Evolutionary conservation across 2,888 invertebrate species (phyloP).

Genomic region (Odontocolon sp.): DNA sequence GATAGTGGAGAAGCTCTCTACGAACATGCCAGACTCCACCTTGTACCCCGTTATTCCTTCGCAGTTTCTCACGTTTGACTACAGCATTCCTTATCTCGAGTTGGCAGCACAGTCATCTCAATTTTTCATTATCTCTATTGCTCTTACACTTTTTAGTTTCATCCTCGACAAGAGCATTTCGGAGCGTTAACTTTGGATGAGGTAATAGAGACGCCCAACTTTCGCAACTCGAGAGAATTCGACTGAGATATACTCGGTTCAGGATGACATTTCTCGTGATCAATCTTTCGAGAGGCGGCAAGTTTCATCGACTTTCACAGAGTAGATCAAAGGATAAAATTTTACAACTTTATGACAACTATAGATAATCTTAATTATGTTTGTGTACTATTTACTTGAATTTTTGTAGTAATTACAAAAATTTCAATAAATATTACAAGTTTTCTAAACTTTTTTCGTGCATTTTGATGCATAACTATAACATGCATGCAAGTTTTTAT

Average conservation of each 20-base stretch:
- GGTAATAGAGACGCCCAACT: constrained; percentile 26
- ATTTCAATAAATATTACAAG: no score
- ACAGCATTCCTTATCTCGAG: constrained; percentile 46
- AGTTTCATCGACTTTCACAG: no score
- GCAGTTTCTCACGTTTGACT: constrained; percentile 41
- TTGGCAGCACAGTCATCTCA: constrained; percentile 29
- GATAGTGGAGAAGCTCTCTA: constrained; percentile 12
- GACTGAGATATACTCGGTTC: not conserved
- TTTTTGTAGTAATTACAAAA: no score
- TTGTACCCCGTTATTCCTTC: not conserved
- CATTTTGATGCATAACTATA: no score
- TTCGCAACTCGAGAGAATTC: not conserved
- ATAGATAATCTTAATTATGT: no score
- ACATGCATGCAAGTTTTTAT: no score
- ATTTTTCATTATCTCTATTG: constrained; percentile 27
- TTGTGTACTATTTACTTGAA: no score
- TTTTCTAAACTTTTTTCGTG: no score
- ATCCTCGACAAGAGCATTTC: constrained; percentile 21
- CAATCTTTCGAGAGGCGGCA: not conserved
- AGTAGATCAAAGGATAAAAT: no score
- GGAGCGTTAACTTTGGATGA: constrained; percentile 6
- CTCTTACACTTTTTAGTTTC: not conserved
- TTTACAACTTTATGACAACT: no score
- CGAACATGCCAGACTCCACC: not conserved
- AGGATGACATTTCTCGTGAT: not conserved